phyloP scores from a whole-genome alignment of 2,113 vertebrate genomes.

The Microcebus ravelobensis region DNA sequence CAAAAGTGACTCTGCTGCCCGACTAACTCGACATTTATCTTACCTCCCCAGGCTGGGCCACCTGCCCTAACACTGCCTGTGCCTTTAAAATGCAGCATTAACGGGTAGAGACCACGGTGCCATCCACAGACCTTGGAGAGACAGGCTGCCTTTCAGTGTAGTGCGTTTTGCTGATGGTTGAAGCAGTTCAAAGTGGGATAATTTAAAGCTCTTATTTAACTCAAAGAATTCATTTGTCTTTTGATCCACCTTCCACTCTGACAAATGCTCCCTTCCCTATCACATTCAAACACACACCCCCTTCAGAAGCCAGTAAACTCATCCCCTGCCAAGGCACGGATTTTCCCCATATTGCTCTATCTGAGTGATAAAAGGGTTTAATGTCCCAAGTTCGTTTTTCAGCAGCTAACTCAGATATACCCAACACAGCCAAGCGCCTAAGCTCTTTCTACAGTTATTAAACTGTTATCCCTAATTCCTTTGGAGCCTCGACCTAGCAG shows the following conservation, averaged over 20 bases:
- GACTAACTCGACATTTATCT: slow-evolving; percentile 51
- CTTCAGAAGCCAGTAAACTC: slow-evolving; percentile 84
- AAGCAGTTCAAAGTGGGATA: slow-evolving; percentile 63
- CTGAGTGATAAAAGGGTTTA: slow-evolving; percentile 85
- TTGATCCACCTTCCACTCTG: slow-evolving; percentile 83
- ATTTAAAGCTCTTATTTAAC: slow-evolving; percentile 82
- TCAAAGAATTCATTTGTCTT: slow-evolving; percentile 86
- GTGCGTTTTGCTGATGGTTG: slow-evolving; percentile 32
- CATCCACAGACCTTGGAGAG: background rate
- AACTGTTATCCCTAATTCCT: slow-evolving; percentile 75
- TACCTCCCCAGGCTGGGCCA: slow-evolving; percentile 39
- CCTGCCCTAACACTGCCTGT: background rate
- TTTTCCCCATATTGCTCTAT: slow-evolving; percentile 75
- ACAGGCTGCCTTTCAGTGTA: background rate
- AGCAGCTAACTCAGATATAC: slow-evolving; percentile 81
- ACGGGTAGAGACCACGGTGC: background rate
- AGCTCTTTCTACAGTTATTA: slow-evolving; percentile 77
- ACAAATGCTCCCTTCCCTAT: slow-evolving; percentile 84
- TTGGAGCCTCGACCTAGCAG: background rate
- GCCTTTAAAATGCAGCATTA: slow-evolving; percentile 23
- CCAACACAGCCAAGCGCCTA: slow-evolving; percentile 69
- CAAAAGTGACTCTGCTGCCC: background rate
- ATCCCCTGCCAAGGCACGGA: slow-evolving; percentile 82
- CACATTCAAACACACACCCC: slow-evolving; percentile 83
- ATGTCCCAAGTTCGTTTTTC: slow-evolving; percentile 78